Percentiles rank a stretch among this genome's conserved stretches.
Evolutionary conservation across 2,888 invertebrate species (phyloP).

Genomic region (Microplitis manilae): DNA sequence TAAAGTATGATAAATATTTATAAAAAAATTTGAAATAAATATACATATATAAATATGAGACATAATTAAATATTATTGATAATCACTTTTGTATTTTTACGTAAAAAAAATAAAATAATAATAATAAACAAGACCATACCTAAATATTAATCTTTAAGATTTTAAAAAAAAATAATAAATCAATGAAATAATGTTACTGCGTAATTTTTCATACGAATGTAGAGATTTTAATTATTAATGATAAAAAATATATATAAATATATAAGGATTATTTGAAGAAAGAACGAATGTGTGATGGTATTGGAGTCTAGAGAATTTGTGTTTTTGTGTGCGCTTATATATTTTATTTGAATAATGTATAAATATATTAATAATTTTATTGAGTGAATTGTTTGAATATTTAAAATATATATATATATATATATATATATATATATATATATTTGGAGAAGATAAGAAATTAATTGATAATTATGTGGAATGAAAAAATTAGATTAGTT

Average conservation of each 20-base stretch:
- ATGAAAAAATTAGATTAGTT: conserved; percentile 28
- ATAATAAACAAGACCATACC: conserved; percentile 39
- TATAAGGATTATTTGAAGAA: conserved; percentile 4
- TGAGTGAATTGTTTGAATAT: neutral
- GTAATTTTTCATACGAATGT: conserved; percentile 63
- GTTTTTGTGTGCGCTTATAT: neutral
- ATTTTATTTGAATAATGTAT: neutral
- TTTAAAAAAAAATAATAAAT: conserved; percentile 49
- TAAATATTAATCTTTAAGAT: conserved; percentile 52
- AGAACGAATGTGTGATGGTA: neutral
- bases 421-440: too few relatives aligned
- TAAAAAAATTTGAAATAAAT: conserved; percentile 41
- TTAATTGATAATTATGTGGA: conserved; percentile 10
- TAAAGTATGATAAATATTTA: conserved; percentile 47
- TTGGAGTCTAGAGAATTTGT: neutral
- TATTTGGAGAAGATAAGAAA: too few relatives aligned
- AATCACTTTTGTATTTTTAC: conserved; percentile 64
- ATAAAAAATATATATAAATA: conserved; percentile 35
- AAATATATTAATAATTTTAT: neutral
- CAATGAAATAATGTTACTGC: conserved; percentile 56
- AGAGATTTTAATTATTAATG: conserved; percentile 44
- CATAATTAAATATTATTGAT: conserved; percentile 53
- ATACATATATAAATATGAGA: conserved; percentile 46
- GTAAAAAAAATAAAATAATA: conserved; percentile 43
- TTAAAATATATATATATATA: too few relatives aligned